These are phyloP conservation scores for Coptodon bakossiorum DNA, from an alignment of 2,113 vertebrate species.

Conservation along the genomic window DNA sequence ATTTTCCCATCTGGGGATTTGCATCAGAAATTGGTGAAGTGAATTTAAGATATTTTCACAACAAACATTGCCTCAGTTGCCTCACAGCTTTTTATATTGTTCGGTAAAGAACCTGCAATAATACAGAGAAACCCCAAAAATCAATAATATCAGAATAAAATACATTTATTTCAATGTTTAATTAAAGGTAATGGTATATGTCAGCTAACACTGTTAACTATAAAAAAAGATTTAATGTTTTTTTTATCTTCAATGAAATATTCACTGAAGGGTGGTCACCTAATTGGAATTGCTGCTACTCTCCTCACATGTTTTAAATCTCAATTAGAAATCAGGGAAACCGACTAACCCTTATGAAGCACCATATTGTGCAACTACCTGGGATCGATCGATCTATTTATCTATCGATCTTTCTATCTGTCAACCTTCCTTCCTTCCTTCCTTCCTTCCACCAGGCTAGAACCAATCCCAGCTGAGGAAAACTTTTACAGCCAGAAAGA, in stretches of 20 bases:
- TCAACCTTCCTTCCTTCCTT: rapidly evolving
- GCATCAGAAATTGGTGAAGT: not conserved
- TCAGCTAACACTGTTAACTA: not conserved
- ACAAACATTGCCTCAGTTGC: not conserved
- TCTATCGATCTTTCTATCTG: rapidly evolving
- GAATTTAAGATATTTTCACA: not conserved
- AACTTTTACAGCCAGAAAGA: not conserved
- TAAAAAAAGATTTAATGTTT: not conserved
- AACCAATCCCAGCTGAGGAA: not conserved
- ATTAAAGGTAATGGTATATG: not conserved
- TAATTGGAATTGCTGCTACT: not conserved
- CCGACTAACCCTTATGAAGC: not conserved
- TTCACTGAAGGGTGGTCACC: not conserved
- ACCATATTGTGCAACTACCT: not conserved
- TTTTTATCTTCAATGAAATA: not conserved
- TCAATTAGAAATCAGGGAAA: not conserved
- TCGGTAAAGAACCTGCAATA: rapidly evolving
- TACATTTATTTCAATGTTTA: not conserved
- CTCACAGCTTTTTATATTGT: not conserved
- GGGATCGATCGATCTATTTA: rapidly evolving
- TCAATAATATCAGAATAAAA: not conserved
- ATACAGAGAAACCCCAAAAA: not conserved
- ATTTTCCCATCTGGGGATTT: not conserved
- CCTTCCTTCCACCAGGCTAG: rapidly evolving
- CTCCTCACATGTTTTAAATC: not conserved